Conservation (phyloP, 2,113 vertebrate species). For the Poecilia latipinna region DNA sequence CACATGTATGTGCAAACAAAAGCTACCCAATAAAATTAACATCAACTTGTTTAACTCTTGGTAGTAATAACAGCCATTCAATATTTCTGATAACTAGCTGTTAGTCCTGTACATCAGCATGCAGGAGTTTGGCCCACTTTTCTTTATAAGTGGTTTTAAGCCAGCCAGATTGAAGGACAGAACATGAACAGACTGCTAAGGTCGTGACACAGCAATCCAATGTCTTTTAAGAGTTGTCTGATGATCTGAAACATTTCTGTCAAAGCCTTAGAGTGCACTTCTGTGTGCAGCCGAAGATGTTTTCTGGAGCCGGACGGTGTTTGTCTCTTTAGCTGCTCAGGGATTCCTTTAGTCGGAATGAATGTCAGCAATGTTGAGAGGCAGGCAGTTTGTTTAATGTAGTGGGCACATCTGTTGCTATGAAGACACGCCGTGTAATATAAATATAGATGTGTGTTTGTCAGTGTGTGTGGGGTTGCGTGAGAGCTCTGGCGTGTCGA, state of each 20-base stretch:
- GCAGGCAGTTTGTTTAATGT: constrained; percentile 65
- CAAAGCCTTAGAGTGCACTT: constrained; percentile 32
- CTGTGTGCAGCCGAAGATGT: constrained; percentile 60
- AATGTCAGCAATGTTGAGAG: constrained; percentile 61
- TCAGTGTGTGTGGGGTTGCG: constrained; percentile 9
- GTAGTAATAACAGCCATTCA: too few species aligned
- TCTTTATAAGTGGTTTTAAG: neutral
- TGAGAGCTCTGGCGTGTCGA: constrained; percentile 5
- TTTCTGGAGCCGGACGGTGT: constrained; percentile 61
- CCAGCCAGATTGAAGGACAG: neutral
- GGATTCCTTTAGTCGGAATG: constrained; percentile 69
- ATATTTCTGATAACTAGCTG: too few species aligned
- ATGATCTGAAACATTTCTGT: neutral
- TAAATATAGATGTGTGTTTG: constrained; percentile 22
- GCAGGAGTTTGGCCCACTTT: too few species aligned
- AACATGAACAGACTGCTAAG: neutral
- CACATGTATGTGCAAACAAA: too few species aligned
- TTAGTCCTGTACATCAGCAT: too few species aligned
- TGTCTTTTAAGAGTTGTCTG: neutral
- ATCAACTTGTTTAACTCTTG: too few species aligned
- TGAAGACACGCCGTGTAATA: constrained; percentile 33
- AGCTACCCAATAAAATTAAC: too few species aligned
- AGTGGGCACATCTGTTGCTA: constrained; percentile 47
- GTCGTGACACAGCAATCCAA: neutral
- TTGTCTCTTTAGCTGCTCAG: constrained; percentile 54